Base-by-base conservation (phyloP, 2,113 vertebrate species). In the Pedetes capensis region DNA sequence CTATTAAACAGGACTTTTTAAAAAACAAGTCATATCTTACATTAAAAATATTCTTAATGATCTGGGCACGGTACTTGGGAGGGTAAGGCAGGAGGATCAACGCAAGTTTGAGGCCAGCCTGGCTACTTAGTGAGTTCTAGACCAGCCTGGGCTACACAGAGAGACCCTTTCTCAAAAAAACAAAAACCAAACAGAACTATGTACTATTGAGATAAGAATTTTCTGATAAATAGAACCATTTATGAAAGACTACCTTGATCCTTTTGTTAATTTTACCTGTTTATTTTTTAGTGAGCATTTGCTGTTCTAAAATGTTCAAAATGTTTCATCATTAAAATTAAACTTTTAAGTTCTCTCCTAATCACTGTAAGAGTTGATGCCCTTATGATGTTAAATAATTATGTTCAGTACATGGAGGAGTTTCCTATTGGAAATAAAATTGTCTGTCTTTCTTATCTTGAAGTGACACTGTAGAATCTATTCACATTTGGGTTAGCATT, bases 361-460 rank as follows among this genome's bases (percentile, higher is more conserved):
- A 83, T 76, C 44, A 13, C 53, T 49, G 18, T 71, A 83, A 82
- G 32, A 84, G 53, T 89, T 92, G 23, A 10, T 87, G 8, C 93
- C 25, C 69, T 59, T 63, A 69, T 86, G 23, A 42, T 94, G 6
- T 85, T 93, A 53, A 53, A 27, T 89, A 76, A 39, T 5, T 92
- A 34, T n/a, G 3, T 49, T 89, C 75, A 51, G 34, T 92, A 32
- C 42, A 44, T 87, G 66, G 17, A 84, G 64, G 23, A 66, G 34
- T 87, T 94, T 84, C 72, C 23, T 94, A 3, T 79, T 80, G 75
- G 69, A 92, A 79, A 71, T 93, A 83, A 74, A 91, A 34, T 64
- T 93, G 17, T 59, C 37, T 74, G 17, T 20, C 11, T 71, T 86
- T 88, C 37, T 2, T 59, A 64, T 66, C 55, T 95, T 75, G 53